phyloP scores from a whole-genome alignment of 2,888 invertebrate species.

The Cetonia aurata region DNA sequence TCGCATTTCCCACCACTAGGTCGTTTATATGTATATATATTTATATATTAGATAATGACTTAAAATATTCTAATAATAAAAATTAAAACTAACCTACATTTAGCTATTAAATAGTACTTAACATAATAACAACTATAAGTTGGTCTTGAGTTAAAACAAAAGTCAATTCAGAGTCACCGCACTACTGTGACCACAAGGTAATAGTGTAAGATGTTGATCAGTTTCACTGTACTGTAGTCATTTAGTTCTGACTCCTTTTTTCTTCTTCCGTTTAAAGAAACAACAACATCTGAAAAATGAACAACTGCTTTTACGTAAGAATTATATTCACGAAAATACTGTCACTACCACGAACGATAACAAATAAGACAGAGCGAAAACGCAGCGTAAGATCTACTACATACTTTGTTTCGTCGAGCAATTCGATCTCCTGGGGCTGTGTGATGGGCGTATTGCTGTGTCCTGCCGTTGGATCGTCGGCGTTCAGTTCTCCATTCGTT shows the following conservation, averaged over 20 bases:
- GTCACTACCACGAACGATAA: neutral
- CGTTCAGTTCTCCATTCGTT: slow-evolving; percentile 94
- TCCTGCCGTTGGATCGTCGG: slow-evolving; percentile 95
- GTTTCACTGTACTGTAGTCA: slow-evolving; percentile 68
- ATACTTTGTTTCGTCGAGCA: slow-evolving; percentile 98
- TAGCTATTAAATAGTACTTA: slow-evolving; percentile 63
- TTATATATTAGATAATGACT: slow-evolving; percentile 65
- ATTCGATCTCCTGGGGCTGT: slow-evolving; percentile 91
- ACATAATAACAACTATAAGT: slow-evolving; percentile 63
- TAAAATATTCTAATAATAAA: slow-evolving; percentile 62
- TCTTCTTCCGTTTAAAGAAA: slow-evolving; percentile 99
- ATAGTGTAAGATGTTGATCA: slow-evolving; percentile 66
- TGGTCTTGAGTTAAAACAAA: slow-evolving; percentile 61
- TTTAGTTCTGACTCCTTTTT: slow-evolving; percentile 76
- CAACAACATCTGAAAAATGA: slow-evolving; percentile 93
- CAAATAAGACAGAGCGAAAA: neutral
- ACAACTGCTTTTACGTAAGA: slow-evolving; percentile 43
- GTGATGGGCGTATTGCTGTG: slow-evolving; percentile 98
- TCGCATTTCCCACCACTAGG: too few relatives aligned
- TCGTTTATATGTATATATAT: too few relatives aligned
- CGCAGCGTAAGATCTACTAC: slow-evolving; percentile 64
- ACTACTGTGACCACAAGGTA: slow-evolving; percentile 66
- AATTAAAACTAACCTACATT: slow-evolving; percentile 65
- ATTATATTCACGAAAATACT: slow-evolving; percentile 26
- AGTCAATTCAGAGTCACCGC: slow-evolving; percentile 62